These are phyloP conservation scores for Pantherophis guttatus DNA, from an alignment of 2,113 vertebrate species.

Conservation along the genomic window DNA sequence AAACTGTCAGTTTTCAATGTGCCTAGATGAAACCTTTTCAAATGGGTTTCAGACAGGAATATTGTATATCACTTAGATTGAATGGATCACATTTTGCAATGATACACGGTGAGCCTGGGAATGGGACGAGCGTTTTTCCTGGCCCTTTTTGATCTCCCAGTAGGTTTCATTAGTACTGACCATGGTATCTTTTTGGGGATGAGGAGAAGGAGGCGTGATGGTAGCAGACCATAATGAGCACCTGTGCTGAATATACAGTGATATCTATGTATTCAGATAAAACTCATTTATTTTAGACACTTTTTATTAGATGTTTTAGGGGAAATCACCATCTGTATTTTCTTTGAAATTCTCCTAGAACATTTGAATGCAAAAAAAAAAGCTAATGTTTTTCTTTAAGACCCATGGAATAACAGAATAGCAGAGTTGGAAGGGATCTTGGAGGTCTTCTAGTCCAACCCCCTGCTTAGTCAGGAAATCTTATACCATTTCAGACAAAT, in stretches of 20 bases:
- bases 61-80: not conserved
- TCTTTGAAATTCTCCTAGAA: not conserved
- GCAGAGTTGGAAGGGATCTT: not conserved
- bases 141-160: not conserved
- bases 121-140: not conserved
- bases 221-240: not conserved
- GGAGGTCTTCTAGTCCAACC: no score
- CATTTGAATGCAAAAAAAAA: not conserved
- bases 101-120: not conserved
- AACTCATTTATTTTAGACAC: not conserved
- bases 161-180: not conserved
- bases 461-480: not conserved
- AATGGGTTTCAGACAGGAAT: not conserved
- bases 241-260: not conserved
- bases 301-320: not conserved
- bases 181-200: not conserved
- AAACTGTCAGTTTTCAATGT: slow-evolving; percentile 11
- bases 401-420: not conserved
- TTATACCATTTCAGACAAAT: not conserved
- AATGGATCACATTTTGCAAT: not conserved
- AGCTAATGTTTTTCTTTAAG: not conserved
- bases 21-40: not conserved
- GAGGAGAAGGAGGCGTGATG: not conserved
- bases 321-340: not conserved
- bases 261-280: not conserved